These are phyloP conservation scores for Dynastes hyllus DNA, from an alignment of 2,888 invertebrate genomes.

Conservation along the genomic window DNA sequence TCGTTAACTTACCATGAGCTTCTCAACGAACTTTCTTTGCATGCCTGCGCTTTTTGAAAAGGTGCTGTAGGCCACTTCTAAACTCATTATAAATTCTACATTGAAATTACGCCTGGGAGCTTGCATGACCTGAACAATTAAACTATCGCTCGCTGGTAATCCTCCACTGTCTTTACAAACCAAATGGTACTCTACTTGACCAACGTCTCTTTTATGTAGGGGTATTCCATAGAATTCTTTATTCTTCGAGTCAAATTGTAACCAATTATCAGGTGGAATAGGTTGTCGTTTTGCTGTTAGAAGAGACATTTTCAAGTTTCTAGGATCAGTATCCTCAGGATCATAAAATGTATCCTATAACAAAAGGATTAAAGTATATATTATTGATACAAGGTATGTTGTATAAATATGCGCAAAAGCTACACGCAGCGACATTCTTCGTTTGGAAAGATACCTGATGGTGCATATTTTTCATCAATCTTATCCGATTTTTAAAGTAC, in stretches of 20 bases:
- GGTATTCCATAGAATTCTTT: conserved; percentile 94
- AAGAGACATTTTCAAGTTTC: conserved; percentile 82
- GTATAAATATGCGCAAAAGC: no score
- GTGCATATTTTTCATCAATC: no score
- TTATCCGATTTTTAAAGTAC: no score
- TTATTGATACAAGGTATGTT: no score
- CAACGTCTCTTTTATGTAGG: conserved; percentile 81
- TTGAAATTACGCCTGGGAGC: conserved; percentile 79
- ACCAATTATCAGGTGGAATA: conserved; percentile 83
- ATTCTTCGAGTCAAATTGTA: conserved; percentile 91
- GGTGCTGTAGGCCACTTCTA: conserved; percentile 80
- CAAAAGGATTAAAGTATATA: conserved; percentile 15
- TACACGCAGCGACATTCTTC: no score
- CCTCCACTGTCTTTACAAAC: conserved; percentile 84
- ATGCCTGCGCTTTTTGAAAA: conserved; percentile 81
- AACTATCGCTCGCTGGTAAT: conserved; percentile 84
- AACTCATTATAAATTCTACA: conserved; percentile 86
- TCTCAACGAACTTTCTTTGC: conserved; percentile 88
- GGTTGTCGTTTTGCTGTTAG: conserved; percentile 82
- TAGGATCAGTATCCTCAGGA: conserved; percentile 86
- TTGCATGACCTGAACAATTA: conserved; percentile 83
- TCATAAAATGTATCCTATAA: conserved; percentile 91
- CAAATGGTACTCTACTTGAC: conserved; percentile 85
- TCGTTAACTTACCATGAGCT: conserved; percentile 71
- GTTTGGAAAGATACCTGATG: no score